These are phyloP conservation scores for Caenorhabditis sinica DNA, from an alignment of 2,888 invertebrate genomes.

Conservation along the genomic window DNA sequence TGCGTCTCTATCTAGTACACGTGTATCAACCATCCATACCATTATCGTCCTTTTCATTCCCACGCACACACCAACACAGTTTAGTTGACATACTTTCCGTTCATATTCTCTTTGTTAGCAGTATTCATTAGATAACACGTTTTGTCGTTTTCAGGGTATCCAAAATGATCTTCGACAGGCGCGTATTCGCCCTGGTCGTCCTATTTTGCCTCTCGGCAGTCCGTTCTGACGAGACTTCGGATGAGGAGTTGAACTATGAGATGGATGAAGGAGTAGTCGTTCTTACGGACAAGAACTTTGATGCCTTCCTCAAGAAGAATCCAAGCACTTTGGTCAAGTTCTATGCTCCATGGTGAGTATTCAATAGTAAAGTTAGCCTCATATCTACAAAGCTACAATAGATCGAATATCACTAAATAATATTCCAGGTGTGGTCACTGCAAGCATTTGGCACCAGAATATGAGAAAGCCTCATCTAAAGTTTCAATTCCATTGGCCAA, in stretches of 20 bases:
- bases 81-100: slow-evolving; percentile 13
- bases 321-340: slow-evolving; percentile 86
- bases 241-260: slow-evolving; percentile 74
- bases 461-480: slow-evolving; percentile 85
- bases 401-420: not conserved
- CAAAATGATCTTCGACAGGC: slow-evolving; percentile 38
- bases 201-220: not conserved
- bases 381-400: not conserved
- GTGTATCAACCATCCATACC: slow-evolving; percentile 20
- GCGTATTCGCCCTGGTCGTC: slow-evolving; percentile 34
- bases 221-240: slow-evolving; percentile 25
- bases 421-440: slow-evolving; percentile 85
- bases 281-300: slow-evolving; percentile 83
- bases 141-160: slow-evolving; percentile 11
- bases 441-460: slow-evolving; percentile 85
- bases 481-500: slow-evolving; percentile 85
- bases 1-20: slow-evolving; percentile 42
- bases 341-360: slow-evolving; percentile 86
- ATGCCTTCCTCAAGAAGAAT: slow-evolving; percentile 82
- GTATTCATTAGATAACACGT: not conserved
- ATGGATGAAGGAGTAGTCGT: slow-evolving; percentile 77
- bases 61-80: not conserved
- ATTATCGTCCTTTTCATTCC: slow-evolving; percentile 12
- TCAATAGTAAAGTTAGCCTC: no score
- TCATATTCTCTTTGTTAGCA: not conserved